These are phyloP conservation scores for Enteromius treurensis DNA, from an alignment of 2,797 vertebrate species.

Conservation along the genomic window DNA sequence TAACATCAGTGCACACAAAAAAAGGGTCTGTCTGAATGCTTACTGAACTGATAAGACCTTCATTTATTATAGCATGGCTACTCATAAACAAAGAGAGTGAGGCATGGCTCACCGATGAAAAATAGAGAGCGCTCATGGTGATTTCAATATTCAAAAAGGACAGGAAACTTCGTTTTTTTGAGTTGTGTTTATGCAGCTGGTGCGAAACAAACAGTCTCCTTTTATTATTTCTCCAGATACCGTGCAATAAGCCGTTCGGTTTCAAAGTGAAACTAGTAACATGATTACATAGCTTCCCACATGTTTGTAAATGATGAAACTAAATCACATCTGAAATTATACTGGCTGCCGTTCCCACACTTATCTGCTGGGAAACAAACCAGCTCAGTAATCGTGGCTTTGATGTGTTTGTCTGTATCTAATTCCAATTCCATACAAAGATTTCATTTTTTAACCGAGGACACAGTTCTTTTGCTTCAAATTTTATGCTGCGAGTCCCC, in stretches of 20 bases:
- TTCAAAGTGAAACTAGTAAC: slow-evolving; percentile 66
- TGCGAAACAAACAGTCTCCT: slow-evolving; percentile 44
- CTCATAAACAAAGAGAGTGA: slow-evolving; percentile 7
- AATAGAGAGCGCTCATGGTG: background rate
- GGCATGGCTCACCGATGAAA: background rate
- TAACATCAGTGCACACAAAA: slow-evolving; percentile 51
- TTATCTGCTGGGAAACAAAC: slow-evolving; percentile 74
- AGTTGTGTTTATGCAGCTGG: slow-evolving; percentile 1
- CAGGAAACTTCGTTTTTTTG: background rate
- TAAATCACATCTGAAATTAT: slow-evolving; percentile 69
- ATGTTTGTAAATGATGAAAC: slow-evolving; percentile 72
- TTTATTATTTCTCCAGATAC: slow-evolving; percentile 64
- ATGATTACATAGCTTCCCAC: slow-evolving; percentile 67
- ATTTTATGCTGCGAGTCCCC: slow-evolving; percentile 13
- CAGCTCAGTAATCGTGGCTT: slow-evolving; percentile 68
- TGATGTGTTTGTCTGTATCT: slow-evolving; percentile 75
- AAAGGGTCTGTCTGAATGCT: slow-evolving; percentile 35
- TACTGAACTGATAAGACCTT: slow-evolving; percentile 28
- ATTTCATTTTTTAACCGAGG: slow-evolving; percentile 33
- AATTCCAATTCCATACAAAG: slow-evolving; percentile 71
- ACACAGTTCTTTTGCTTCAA: background rate
- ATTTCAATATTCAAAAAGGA: background rate
- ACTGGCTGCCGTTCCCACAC: slow-evolving; percentile 66
- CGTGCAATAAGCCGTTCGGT: slow-evolving; percentile 63
- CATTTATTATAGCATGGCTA: slow-evolving; percentile 24